These are phyloP conservation scores for Solenopsis invicta DNA, from an alignment of 1,140 invertebrate genomes.

Conservation along the genomic window DNA sequence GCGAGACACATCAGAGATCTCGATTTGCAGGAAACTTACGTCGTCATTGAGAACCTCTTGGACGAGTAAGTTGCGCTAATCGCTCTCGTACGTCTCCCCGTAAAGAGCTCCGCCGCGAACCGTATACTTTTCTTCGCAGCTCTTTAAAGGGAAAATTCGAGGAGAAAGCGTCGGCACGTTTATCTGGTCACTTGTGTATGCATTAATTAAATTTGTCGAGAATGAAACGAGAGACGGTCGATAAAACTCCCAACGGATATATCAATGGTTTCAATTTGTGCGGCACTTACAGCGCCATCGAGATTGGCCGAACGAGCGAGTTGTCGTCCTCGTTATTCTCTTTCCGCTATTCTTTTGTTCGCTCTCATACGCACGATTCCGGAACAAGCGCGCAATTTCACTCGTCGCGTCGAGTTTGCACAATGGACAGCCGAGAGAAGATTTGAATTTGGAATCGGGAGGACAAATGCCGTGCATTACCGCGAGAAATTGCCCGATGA, in stretches of 20 bases:
- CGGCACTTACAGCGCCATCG: conserved; percentile 35
- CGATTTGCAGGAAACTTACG: conserved; percentile 81
- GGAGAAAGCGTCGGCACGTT: neutral
- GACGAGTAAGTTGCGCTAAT: conserved; percentile 80
- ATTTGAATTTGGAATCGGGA: conserved; percentile 45
- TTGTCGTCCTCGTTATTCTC: conserved; percentile 37
- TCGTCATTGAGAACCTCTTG: conserved; percentile 80
- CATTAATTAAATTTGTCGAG: conserved; percentile 43
- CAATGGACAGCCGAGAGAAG: conserved; percentile 29
- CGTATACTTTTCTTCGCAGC: neutral
- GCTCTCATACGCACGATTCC: conserved; percentile 19
- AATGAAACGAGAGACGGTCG: neutral
- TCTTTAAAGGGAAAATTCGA: too few species aligned
- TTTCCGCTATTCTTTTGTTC: conserved; percentile 35
- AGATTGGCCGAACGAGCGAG: conserved; percentile 39
- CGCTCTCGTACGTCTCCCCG: neutral
- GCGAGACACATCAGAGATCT: conserved; percentile 79
- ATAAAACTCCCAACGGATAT: conserved; percentile 16
- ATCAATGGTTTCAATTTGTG: conserved; percentile 38
- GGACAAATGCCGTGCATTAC: conserved; percentile 57
- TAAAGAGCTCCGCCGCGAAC: neutral
- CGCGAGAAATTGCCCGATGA: conserved; percentile 60
- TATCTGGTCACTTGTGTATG: neutral
- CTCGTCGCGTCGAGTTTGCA: conserved; percentile 1
- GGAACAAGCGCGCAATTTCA: conserved; percentile 58